Percentiles rank a stretch among this genome's conserved stretches.
phyloP scores from a whole-genome alignment of 2,888 invertebrate genomes.

The Platycheirus albimanus region DNA sequence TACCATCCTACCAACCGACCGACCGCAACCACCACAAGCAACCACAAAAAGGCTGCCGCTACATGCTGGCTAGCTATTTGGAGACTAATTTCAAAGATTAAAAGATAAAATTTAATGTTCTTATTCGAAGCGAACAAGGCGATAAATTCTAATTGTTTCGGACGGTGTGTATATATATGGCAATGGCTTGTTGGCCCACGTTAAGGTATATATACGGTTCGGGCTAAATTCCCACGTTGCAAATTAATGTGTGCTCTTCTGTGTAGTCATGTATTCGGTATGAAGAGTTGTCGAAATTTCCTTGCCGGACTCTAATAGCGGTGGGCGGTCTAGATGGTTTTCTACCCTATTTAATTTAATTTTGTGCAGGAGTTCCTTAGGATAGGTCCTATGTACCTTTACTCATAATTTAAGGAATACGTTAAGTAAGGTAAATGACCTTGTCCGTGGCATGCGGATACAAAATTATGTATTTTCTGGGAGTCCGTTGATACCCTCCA shows the following conservation, averaged over 20 bases:
- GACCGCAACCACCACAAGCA: slow-evolving; percentile 38
- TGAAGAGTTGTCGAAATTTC: slow-evolving; percentile 40
- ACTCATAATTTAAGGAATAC: slow-evolving; percentile 7
- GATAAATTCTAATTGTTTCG: slow-evolving; percentile 73
- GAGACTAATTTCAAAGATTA: slow-evolving; percentile 72
- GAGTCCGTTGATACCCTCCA: background rate
- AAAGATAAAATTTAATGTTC: slow-evolving; percentile 74
- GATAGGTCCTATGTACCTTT: no score
- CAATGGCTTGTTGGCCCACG: slow-evolving; percentile 23
- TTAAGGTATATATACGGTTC: background rate
- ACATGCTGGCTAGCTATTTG: slow-evolving; percentile 68
- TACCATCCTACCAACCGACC: background rate
- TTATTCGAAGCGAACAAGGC: slow-evolving; percentile 66
- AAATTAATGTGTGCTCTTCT: slow-evolving; percentile 53
- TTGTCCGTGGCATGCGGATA: slow-evolving; percentile 6
- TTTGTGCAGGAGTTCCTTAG: background rate
- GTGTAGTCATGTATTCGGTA: background rate
- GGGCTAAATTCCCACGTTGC: slow-evolving; percentile 59
- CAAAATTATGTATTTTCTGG: background rate
- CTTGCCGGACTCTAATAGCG: slow-evolving; percentile 27
- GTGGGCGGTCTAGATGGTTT: slow-evolving; percentile 30
- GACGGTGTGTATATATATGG: slow-evolving; percentile 29
- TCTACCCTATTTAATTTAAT: slow-evolving; percentile 25
- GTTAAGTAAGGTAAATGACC: slow-evolving; percentile 26
- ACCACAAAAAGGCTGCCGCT: slow-evolving; percentile 61